Base-by-base conservation (phyloP, 2,797 vertebrate species). In the Arctocebus calabarensis region DNA sequence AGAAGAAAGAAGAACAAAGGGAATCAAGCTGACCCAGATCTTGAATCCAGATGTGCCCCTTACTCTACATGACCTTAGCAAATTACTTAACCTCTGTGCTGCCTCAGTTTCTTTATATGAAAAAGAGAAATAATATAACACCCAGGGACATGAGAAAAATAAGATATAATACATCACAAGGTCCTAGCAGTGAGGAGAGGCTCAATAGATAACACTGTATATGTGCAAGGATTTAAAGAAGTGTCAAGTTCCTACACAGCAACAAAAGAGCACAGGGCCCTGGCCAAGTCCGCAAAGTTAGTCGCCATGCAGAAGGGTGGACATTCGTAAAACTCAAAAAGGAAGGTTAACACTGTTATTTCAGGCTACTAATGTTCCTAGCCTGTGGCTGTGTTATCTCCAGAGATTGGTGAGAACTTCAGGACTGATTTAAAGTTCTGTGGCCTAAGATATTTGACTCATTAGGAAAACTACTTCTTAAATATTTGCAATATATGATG, bases 271-370 rank as follows among this genome's bases (percentile, higher is more conserved):
- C 29, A 29, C 37, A 88, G 23, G 48, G 55, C 62, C 71, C 71
- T n/a, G 45, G 27, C 9, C 14, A 8, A 85, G 40, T 20, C 62
- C 79, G 86, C 70, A 34, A 87, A 91, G 88, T 22, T 66, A 73
- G 88, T 22, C 61, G 62, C 37, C 14, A 17, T 1, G 14, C 25
- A 83, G 68, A 14, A 91, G 22, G 10, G 61, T 2, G 7, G 55
- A 77, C 40, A 71, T 75, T 86, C 73, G 43, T 91, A 81, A 90
- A 83, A 79, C 71, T 59, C 66, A 59, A 59, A 77, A 88, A 89
- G 66, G 20, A 32, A 7, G 25, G 20, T 61, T 22, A 2, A 61
- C 32, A 7, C 61, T 62, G 16, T 55, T 64, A 32, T 90, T 78
- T 95, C 43, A 68, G 75, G 86, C 34, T 79, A n/a, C 32, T 5